These are phyloP conservation scores for Meles meles DNA, from an alignment of 2,113 vertebrate genomes.

Conservation along the genomic window DNA sequence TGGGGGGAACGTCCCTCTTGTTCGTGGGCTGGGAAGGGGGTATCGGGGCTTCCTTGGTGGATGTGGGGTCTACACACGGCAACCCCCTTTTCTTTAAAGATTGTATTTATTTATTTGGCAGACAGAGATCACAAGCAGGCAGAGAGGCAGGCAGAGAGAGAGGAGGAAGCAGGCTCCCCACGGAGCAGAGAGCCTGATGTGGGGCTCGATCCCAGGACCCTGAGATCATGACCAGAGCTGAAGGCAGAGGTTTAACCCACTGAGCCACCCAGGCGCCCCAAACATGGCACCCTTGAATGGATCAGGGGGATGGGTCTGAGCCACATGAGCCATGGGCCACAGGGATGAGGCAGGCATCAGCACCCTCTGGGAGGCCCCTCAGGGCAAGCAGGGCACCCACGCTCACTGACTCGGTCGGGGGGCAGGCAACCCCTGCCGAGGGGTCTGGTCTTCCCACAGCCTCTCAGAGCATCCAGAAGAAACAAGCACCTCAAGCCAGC, in stretches of 20 bases:
- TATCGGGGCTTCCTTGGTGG: fast-evolving
- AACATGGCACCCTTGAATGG: too few relatives aligned
- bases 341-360: background rate
- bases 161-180: too few relatives aligned
- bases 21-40: fast-evolving
- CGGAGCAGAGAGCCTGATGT: too few relatives aligned
- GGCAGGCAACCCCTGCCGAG: fast-evolving
- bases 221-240: too few relatives aligned
- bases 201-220: too few relatives aligned
- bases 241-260: too few relatives aligned
- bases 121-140: too few relatives aligned
- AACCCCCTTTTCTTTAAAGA: fast-evolving
- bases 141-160: too few relatives aligned
- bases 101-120: too few relatives aligned
- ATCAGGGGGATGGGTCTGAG: background rate
- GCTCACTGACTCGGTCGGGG: background rate
- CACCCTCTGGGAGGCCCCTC: background rate
- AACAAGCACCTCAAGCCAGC: fast-evolving
- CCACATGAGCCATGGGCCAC: fast-evolving
- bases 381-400: background rate
- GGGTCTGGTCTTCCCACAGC: fast-evolving
- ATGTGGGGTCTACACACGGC: fast-evolving
- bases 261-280: too few relatives aligned
- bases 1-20: fast-evolving
- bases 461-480: too few relatives aligned